A percentile compares a stretch with the other conserved stretches of the same genome.
Conservation (phyloP, 2,113 vertebrate genomes). For the Laterallus jamaicensis region DNA sequence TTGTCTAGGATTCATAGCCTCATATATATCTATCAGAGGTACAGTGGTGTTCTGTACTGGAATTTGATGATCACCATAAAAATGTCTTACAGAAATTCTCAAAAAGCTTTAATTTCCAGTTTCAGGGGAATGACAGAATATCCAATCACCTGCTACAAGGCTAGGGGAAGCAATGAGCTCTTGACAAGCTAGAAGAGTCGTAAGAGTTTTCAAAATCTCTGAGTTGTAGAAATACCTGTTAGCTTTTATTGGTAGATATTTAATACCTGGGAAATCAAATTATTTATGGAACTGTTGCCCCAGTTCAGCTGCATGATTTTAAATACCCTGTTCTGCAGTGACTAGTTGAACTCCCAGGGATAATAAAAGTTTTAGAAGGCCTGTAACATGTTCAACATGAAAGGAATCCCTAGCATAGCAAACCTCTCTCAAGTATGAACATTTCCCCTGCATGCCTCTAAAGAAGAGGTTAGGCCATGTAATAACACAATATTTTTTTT, state of each 20-base stretch:
- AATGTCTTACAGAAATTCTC: background rate
- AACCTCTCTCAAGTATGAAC: background rate
- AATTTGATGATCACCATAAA: background rate
- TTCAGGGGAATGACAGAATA: background rate
- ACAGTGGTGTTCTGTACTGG: background rate
- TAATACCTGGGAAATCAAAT: background rate
- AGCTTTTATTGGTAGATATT: background rate
- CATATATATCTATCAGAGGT: background rate
- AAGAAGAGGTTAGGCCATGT: background rate
- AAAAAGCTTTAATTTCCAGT: background rate
- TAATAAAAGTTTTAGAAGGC: background rate
- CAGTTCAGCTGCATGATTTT: background rate
- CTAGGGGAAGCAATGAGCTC: background rate
- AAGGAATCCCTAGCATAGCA: background rate
- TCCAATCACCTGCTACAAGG: background rate
- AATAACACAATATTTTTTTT: background rate
- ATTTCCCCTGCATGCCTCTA: background rate
- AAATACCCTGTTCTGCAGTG: background rate
- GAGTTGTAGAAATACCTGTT: background rate
- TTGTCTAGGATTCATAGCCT: background rate
- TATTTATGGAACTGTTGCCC: background rate
- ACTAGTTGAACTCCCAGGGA: background rate
- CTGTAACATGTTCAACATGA: background rate
- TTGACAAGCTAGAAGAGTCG: background rate
- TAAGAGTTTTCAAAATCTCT: background rate